A percentile compares a stretch with the other conserved stretches of the same genome.
Conservation (phyloP, 2,797 vertebrate species). For the Cottoperca gobio region DNA sequence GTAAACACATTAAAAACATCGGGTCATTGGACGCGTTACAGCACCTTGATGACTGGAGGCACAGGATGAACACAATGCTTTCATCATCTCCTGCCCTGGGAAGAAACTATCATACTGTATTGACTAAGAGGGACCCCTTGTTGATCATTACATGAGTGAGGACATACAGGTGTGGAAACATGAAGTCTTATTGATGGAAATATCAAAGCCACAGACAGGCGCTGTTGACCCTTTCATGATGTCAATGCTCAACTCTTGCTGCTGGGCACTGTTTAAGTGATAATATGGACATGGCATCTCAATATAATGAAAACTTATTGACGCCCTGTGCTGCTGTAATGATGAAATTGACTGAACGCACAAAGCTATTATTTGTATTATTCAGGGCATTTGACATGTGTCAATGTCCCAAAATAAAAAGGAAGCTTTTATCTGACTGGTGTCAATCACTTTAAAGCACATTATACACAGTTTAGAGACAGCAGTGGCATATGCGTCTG, state of each 20-base stretch:
- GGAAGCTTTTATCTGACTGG: conserved; percentile 71
- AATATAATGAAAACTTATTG: conserved; percentile 85
- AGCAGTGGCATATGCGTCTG: conserved; percentile 41
- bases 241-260: conserved; percentile 65
- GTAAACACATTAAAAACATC: conserved; percentile 35
- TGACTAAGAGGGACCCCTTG: conserved; percentile 74
- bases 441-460: conserved; percentile 74
- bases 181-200: conserved; percentile 81
- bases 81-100: conserved; percentile 69
- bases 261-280: conserved; percentile 74
- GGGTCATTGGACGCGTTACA: conserved; percentile 55
- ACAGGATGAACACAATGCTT: conserved; percentile 63
- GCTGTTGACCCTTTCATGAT: conserved; percentile 72
- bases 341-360: conserved; percentile 82
- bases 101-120: conserved; percentile 70
- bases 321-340: conserved; percentile 78
- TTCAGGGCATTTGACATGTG: conserved; percentile 76
- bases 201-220: conserved; percentile 81
- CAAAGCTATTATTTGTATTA: conserved; percentile 82
- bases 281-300: conserved; percentile 82
- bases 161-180: conserved; percentile 76
- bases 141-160: conserved; percentile 77
- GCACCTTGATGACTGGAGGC: conserved; percentile 68
- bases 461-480: conserved; percentile 56
- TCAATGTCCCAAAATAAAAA: conserved; percentile 70